Percentiles rank a stretch among this genome's conserved stretches.
Conservation (phyloP, 37 sponge, comb jelly and placozoan species). For the Corticium candelabrum region DNA sequence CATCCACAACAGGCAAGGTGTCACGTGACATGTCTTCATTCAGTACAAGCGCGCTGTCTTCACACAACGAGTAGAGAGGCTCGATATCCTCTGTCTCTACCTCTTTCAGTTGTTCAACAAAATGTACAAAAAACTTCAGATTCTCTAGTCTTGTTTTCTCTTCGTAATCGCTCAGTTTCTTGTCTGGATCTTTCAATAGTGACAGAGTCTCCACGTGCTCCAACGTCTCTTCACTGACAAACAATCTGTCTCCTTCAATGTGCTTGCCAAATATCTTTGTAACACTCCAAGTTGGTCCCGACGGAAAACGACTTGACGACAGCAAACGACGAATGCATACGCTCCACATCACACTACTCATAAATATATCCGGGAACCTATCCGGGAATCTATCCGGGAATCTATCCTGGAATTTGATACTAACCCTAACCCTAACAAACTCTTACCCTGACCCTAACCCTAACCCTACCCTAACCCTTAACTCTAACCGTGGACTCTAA, state of each 20-base stretch:
- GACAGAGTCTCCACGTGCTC: background rate
- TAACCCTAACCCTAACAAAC: no score
- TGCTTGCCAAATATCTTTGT: background rate
- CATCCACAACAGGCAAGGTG: background rate
- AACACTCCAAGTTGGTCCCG: background rate
- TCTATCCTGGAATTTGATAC: no score
- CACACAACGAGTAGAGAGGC: background rate
- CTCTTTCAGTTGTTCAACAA: background rate
- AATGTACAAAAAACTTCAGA: background rate
- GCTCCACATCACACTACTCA: no score
- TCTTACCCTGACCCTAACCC: no score
- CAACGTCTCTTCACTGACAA: background rate
- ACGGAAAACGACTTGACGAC: background rate
- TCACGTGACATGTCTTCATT: background rate
- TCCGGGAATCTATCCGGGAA: no score
- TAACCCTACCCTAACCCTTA: no score
- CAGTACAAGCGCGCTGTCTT: background rate
- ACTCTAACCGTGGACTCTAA: no score
- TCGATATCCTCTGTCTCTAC: background rate
- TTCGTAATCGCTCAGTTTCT: background rate
- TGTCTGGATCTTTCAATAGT: background rate
- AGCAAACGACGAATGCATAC: no score
- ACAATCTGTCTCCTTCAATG: background rate
- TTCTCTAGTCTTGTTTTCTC: background rate
- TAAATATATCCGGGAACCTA: no score